A percentile compares a stretch with the other conserved stretches of the same genome.
These are phyloP conservation scores for Tachyglossus aculeatus DNA, from an alignment of 2,797 vertebrate genomes.

Conservation along the genomic window DNA sequence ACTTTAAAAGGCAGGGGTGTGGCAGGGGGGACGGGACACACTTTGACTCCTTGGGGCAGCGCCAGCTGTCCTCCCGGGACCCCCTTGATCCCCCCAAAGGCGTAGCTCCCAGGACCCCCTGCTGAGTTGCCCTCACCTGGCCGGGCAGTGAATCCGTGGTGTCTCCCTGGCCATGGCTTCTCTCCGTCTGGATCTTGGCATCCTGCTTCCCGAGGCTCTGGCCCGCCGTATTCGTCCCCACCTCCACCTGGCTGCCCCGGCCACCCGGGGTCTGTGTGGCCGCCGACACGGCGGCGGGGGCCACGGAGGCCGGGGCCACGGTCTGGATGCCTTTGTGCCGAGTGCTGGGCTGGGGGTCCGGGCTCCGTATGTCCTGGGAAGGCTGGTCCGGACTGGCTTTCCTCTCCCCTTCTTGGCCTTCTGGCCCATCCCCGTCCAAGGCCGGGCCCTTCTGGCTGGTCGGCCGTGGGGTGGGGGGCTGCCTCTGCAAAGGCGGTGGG, in stretches of 20 bases:
- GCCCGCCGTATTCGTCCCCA: constrained; percentile 64
- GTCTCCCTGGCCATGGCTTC: constrained; percentile 47
- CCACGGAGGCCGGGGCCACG: constrained; percentile 24
- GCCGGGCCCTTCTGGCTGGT: constrained; percentile 41
- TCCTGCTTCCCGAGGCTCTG: constrained; percentile 62
- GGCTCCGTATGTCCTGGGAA: neutral
- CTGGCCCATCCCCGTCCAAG: constrained; percentile 43
- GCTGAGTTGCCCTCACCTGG: constrained; percentile 76
- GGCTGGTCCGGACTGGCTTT: constrained; percentile 33
- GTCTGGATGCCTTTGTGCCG: constrained; percentile 71
- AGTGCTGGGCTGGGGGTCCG: constrained; percentile 20
- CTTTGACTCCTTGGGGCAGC: too few species aligned
- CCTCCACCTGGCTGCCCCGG: constrained; percentile 56
- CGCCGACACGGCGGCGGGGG: constrained; percentile 55
- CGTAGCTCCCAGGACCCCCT: too few species aligned
- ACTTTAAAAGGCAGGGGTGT: too few species aligned
- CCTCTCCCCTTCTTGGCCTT: constrained; percentile 33
- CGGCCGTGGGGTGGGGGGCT: constrained; percentile 12
- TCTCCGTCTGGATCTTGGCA: constrained; percentile 67
- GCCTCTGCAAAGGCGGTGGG: constrained; percentile 33
- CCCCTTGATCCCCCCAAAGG: too few species aligned
- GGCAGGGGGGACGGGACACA: too few species aligned
- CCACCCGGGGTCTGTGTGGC: constrained; percentile 72
- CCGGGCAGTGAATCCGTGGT: constrained; percentile 72
- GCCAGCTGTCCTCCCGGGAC: too few species aligned